Base-by-base conservation (phyloP, 2,797 vertebrate species). In the Hemibagrus guttatus region DNA sequence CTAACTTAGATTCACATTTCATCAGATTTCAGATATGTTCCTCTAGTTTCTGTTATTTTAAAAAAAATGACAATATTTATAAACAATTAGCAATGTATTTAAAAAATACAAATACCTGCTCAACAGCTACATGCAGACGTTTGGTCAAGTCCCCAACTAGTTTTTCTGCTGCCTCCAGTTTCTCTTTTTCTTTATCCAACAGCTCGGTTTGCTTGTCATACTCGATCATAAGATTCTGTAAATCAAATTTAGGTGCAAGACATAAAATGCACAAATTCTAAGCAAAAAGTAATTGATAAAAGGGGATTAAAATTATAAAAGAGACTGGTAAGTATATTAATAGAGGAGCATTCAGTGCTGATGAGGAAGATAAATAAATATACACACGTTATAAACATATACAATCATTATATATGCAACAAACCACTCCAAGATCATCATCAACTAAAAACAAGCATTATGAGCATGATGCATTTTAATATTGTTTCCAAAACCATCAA, bases 141-240 rank as follows among this genome's bases (percentile, higher is more conserved):
- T 94, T 97, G 91, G 93, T 96, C 91, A 99, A 94, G 28, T 99
- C 98, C 84, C 96, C 95, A 66, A 96, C 90, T 87, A 96, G 97
- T 93, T 87, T 95, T 91, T 98, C 97, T 21, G 94, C 95, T 81
- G 92, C 94, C 91, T 92, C 95, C 89, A 93, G 93, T 92, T 95
- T 97, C 91, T 94, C 94, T 88, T 93, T 96, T 93, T 98, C 97
- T 90, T 94, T 92, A 95, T 99, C 97, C 95, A 99, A 93, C 90
- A 96, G 92, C 92, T 98, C 98, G 26, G 95, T 96, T 92, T 97
- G 97, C 84, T 94, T 95, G 93, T 99, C 98, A 6, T 98, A 99
- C 93, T 98, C 97, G 89, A 97, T 91, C 93, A 98, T 93, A 90
- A 99, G 95, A 94, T 97, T 98, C 98, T 99, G 91, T 86, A 94